Evolutionary conservation across 2,113 vertebrate genomes (phyloP).

Genomic region (Lepus americanus): DNA sequence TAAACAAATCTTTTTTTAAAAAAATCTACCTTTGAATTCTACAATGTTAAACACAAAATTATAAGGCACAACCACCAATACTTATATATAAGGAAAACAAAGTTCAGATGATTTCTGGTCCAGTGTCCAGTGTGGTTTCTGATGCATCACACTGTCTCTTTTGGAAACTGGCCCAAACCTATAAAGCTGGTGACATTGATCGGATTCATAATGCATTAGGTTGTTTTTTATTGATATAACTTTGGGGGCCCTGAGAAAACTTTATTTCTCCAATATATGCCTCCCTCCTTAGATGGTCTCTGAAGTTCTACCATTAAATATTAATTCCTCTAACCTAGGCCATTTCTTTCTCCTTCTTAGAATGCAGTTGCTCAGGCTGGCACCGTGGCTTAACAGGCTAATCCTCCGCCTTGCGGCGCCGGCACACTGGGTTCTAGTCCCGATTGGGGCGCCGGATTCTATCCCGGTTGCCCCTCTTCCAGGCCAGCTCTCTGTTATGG

Average conservation of each 20-base stretch:
- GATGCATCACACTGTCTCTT: neutral
- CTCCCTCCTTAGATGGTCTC: neutral
- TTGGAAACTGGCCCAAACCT: neutral
- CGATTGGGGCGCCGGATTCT: no score
- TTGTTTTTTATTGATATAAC: neutral
- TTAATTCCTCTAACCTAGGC: neutral
- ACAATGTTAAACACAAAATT: neutral
- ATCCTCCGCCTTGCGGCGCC: no score
- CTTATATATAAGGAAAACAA: neutral
- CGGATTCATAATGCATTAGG: conserved; percentile 10
- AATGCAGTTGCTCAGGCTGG: neutral
- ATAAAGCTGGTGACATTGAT: neutral
- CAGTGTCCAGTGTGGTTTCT: neutral
- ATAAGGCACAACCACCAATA: neutral
- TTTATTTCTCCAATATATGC: neutral
- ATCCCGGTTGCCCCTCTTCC: no score
- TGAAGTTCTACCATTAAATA: conserved; percentile 38
- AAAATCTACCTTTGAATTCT: neutral
- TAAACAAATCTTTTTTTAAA: no score
- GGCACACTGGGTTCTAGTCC: no score
- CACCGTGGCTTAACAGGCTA: no score
- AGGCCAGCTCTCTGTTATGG: no score
- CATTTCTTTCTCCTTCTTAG: neutral
- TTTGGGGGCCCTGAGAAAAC: neutral
- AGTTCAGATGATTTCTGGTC: neutral